These are phyloP conservation scores for Nerophis lumbriciformis DNA, from an alignment of 2,113 vertebrate genomes.

Conservation along the genomic window DNA sequence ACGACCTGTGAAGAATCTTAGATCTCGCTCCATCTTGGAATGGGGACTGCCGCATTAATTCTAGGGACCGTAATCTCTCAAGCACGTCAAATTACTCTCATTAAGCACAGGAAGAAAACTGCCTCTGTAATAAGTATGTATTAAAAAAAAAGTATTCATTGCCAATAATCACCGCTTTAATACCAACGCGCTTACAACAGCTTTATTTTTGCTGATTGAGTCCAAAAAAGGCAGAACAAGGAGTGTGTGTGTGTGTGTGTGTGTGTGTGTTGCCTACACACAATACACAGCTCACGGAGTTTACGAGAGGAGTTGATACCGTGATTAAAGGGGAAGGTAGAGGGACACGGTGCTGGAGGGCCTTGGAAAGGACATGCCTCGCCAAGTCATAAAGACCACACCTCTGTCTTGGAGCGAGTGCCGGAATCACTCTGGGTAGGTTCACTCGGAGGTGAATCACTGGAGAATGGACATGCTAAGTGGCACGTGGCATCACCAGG, in stretches of 20 bases:
- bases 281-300: slow-evolving; percentile 64
- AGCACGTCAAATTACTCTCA: slow-evolving; percentile 99
- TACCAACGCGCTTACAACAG: slow-evolving; percentile 68
- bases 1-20: slow-evolving; percentile 99
- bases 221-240: slow-evolving; percentile 72
- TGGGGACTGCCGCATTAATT: slow-evolving; percentile 99
- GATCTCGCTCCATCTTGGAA: slow-evolving; percentile 99
- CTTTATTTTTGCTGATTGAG: slow-evolving; percentile 80
- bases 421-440: slow-evolving; percentile 54
- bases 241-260: slow-evolving; percentile 42
- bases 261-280: slow-evolving; percentile 3
- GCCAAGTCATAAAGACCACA: slow-evolving; percentile 68
- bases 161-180: slow-evolving; percentile 92
- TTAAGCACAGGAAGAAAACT: slow-evolving; percentile 95
- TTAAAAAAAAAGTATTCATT: slow-evolving; percentile 90
- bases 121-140: slow-evolving; percentile 96
- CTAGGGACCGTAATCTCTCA: slow-evolving; percentile 97
- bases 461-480: slow-evolving; percentile 69
- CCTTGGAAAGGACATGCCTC: slow-evolving; percentile 71
- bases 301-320: slow-evolving; percentile 70
- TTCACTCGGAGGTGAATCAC: slow-evolving; percentile 69
- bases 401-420: slow-evolving; percentile 65
- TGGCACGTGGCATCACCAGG: slow-evolving; percentile 58
- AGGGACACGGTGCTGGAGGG: slow-evolving; percentile 68
- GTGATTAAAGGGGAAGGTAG: slow-evolving; percentile 76